A percentile compares a stretch with the other conserved stretches of the same genome.
Evolutionary conservation across 2,888 invertebrate species (phyloP).

Genomic region (Parnassius apollo): DNA sequence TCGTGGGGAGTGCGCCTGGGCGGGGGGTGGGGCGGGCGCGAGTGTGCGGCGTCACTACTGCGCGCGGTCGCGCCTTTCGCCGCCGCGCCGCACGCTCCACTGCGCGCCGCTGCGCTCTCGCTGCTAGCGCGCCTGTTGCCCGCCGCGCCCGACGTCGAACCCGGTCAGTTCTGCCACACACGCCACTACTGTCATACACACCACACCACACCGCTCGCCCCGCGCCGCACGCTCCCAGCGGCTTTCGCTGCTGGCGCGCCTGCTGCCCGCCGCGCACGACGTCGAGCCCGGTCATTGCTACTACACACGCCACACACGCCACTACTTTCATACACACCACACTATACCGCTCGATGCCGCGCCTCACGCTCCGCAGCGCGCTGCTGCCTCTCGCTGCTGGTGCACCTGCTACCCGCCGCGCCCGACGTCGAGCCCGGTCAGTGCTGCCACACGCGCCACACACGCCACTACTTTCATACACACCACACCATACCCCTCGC

Average conservation of each 20-base stretch:
- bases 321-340: no score
- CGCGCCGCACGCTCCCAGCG: conserved; percentile 62
- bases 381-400: conserved; percentile 83
- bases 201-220: no score
- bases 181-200: no score
- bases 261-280: no score
- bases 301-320: no score
- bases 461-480: no score
- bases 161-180: conserved; percentile 44
- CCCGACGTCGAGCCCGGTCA: no score
- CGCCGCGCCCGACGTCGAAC: conserved; percentile 53
- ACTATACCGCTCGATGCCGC: no score
- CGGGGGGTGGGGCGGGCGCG: conserved; percentile 69
- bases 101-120: conserved; percentile 86
- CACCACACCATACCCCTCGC: no score
- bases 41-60: conserved; percentile 45
- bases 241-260: conserved; percentile 80
- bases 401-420: no score
- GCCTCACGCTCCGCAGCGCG: conserved; percentile 62
- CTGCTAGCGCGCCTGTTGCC: conserved; percentile 77
- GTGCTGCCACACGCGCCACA: neutral
- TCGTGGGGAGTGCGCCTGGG: conserved; percentile 70
- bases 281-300: no score
- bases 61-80: conserved; percentile 76
- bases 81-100: conserved; percentile 71